phyloP scores from a whole-genome alignment of 1,140 invertebrate species.

The Tetramorium alpestre region DNA sequence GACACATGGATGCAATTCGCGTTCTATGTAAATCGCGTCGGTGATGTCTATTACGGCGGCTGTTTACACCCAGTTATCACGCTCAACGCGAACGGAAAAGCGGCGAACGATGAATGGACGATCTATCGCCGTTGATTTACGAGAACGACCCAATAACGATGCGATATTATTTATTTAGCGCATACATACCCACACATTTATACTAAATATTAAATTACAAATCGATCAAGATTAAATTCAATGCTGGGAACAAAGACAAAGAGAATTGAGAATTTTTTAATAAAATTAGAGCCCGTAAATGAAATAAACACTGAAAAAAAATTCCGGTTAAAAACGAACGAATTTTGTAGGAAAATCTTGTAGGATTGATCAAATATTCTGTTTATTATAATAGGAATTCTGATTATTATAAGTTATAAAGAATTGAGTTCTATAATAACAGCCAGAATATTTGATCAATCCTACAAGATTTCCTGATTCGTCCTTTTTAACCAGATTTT shows the following conservation, averaged over 20 bases:
- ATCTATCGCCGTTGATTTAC: conserved; percentile 31
- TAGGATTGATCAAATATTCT: too few species aligned
- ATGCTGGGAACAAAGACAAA: neutral
- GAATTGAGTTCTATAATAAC: too few species aligned
- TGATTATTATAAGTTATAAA: too few species aligned
- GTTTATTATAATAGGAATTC: too few species aligned
- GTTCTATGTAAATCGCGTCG: conserved; percentile 13
- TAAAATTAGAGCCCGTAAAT: neutral
- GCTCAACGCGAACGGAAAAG: neutral
- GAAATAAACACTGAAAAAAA: neutral
- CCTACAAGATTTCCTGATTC: too few species aligned
- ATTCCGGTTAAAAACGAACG: too few species aligned
- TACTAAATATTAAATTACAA: neutral
- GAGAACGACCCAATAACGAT: conserved; percentile 1
- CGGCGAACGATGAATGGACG: conserved; percentile 30
- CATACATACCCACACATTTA: too few species aligned
- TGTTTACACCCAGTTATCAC: conserved; percentile 5
- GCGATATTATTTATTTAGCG: neutral
- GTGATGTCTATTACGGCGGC: conserved; percentile 8
- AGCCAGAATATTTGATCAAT: too few species aligned
- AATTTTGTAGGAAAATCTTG: too few species aligned
- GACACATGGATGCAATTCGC: conserved; percentile 49
- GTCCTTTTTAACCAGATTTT: too few species aligned
- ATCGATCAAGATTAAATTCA: neutral
- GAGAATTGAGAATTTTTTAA: neutral